These are phyloP conservation scores for Cerastoderma edule DNA, from an alignment of 2,888 invertebrate species.

Conservation along the genomic window DNA sequence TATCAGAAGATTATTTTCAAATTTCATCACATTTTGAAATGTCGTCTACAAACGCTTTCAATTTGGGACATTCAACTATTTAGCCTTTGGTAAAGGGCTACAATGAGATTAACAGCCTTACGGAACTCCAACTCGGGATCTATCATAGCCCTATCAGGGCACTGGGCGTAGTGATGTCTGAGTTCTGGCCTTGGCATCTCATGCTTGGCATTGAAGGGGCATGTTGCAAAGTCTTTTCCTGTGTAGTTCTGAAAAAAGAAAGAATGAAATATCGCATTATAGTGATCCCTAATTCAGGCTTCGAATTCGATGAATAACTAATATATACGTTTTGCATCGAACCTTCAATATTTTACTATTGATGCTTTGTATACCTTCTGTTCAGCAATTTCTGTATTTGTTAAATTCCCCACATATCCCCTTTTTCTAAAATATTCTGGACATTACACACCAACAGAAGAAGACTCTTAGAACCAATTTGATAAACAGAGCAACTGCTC, in stretches of 20 bases:
- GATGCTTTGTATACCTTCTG: too few species aligned
- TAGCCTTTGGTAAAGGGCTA: background rate
- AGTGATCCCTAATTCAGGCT: too few species aligned
- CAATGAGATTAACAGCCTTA: constrained; percentile 38
- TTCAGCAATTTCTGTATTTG: too few species aligned
- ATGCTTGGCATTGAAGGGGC: constrained; percentile 80
- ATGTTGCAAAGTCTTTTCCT: constrained; percentile 65
- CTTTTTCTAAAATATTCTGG: too few species aligned
- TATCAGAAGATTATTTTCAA: background rate
- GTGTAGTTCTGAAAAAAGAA: constrained; percentile 69
- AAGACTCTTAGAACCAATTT: too few species aligned
- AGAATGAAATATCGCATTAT: too few species aligned
- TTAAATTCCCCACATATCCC: too few species aligned
- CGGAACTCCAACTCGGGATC: constrained; percentile 69
- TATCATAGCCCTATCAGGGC: constrained; percentile 72
- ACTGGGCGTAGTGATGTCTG: constrained; percentile 72
- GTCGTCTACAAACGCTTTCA: background rate
- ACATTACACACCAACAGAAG: too few species aligned
- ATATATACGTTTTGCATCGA: too few species aligned
- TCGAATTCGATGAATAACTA: too few species aligned
- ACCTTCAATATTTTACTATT: too few species aligned
- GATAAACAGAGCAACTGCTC: too few species aligned
- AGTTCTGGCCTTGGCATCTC: constrained; percentile 74
- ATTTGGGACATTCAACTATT: background rate
- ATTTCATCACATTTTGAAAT: background rate